Conservation (phyloP, 2,113 vertebrate genomes). For the Leptocoma aspasia region DNA sequence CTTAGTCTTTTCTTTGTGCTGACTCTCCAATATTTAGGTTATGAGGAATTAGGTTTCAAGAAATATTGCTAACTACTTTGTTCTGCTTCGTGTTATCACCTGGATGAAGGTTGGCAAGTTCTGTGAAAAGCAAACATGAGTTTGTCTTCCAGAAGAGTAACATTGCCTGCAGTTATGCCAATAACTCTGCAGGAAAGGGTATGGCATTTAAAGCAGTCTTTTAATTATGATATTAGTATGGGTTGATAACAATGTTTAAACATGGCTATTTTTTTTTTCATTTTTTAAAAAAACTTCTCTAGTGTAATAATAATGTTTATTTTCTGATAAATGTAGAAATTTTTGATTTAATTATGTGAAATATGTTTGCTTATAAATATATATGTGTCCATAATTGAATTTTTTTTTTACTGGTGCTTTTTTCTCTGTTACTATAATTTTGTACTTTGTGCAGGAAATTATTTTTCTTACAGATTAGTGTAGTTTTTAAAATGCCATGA, state of each 20-base stretch:
- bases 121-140: constrained; percentile 80
- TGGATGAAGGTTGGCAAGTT: constrained; percentile 34
- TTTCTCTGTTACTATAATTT: background rate
- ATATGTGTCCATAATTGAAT: background rate
- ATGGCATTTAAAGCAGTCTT: constrained; percentile 62
- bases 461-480: background rate
- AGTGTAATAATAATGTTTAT: background rate
- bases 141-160: constrained; percentile 88
- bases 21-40: background rate
- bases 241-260: background rate
- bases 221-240: background rate
- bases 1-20: constrained; percentile 47
- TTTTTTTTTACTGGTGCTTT: background rate
- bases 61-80: constrained; percentile 7
- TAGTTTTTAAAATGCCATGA: background rate
- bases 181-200: constrained; percentile 88
- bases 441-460: background rate
- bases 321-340: background rate
- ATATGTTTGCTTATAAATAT: background rate
- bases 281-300: background rate
- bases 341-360: background rate
- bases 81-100: constrained; percentile 53
- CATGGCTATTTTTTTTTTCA: background rate
- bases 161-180: constrained; percentile 87
- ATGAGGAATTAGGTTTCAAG: constrained; percentile 36